Base-by-base conservation (phyloP, 2,888 invertebrate genomes). In the Chorisops tibialis region DNA sequence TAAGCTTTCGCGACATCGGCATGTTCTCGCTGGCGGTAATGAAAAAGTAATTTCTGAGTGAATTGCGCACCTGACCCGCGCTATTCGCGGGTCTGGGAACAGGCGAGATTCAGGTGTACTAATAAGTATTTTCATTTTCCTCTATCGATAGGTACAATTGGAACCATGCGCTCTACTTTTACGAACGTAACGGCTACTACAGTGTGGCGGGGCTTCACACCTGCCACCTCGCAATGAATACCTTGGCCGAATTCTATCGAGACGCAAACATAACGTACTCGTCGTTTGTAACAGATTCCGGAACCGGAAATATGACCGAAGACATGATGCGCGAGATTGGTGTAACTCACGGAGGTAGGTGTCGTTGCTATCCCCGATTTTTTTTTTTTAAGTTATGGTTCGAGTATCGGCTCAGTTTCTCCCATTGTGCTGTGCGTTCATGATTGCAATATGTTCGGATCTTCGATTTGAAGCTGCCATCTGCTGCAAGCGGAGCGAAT, bases 191-290 rank as follows among this genome's bases (percentile, higher is more conserved):
- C 63, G 89, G 88, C 0, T 87, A 87, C 70, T 77, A 80, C 45
- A 81, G 84, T 68, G 80, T 84, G 0, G 87, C 85, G 6, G 92
- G 92, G 0, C 79, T 80, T 11, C 82, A 85, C 65, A 90, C 90
- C 5, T 95, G 94, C 68, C 87, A 85, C 68, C 80, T 93, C 18
- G 83, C 89, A 75, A 88, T 90, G 79, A 84, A 85, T 65, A 86
- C 88, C 0, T 76, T 94, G 66, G 87, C 90, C 52, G 82, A 85
- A 68, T 79, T 75, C 69, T 79, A 82, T 79, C 75, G 80, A 5
- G 69, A 70, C 1, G 74, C 75, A 38, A 75, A 75, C 63, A 73
- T 77, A 66, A 74, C 73, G 7, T 79, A 76, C 63, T 70, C 75
- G 6, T 75, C 78, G 54, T 77, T 75, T 68, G 71, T 71, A 4